Conservation (phyloP, 1,140 invertebrate genomes). For the Battus philenor region DNA sequence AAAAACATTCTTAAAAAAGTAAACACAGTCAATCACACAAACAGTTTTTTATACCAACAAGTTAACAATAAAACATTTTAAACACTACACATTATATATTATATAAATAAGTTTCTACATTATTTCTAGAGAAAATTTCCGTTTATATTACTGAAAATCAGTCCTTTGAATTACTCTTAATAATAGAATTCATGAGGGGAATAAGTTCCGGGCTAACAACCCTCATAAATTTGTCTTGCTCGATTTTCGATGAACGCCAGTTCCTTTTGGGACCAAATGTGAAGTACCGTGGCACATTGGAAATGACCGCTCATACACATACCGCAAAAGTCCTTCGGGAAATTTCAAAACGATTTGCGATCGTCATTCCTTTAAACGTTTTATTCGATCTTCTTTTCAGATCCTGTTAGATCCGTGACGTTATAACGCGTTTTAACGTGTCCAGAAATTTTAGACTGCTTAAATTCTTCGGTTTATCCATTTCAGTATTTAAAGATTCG, state of each 20-base stretch:
- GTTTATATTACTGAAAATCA: too few species aligned
- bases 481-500: neutral
- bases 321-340: slow-evolving; percentile 32
- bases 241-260: slow-evolving; percentile 29
- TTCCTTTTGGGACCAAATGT: slow-evolving; percentile 29
- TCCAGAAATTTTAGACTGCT: too few species aligned
- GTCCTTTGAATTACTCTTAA: slow-evolving; percentile 3
- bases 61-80: too few species aligned
- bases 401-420: neutral
- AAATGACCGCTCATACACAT: slow-evolving; percentile 39
- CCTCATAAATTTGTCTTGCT: slow-evolving; percentile 42
- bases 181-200: slow-evolving; percentile 16
- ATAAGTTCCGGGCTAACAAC: slow-evolving; percentile 14
- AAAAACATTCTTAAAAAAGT: too few species aligned
- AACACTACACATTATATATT: too few species aligned
- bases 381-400: slow-evolving; percentile 8
- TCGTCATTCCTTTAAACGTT: slow-evolving; percentile 10
- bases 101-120: too few species aligned
- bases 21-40: too few species aligned
- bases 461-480: neutral
- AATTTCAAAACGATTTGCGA: slow-evolving; percentile 45
- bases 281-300: slow-evolving; percentile 30
- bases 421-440: neutral
- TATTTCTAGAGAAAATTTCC: too few species aligned
- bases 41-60: too few species aligned